Base-by-base conservation (phyloP, 2,888 invertebrate species). In the Cataglyphis albicans region DNA sequence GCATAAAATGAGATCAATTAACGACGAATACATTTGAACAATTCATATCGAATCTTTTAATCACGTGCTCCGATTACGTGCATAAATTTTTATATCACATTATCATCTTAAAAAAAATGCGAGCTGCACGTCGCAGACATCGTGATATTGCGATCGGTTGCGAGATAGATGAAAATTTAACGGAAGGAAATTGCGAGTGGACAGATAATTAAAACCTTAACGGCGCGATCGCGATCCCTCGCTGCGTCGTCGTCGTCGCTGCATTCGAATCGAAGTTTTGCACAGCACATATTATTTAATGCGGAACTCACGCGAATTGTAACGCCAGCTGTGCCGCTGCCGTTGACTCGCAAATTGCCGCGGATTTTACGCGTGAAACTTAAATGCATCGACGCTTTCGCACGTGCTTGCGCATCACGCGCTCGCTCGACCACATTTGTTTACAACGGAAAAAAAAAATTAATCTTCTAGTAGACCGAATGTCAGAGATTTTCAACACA, bases 281-380 rank as follows among this genome's bases (percentile, higher is more conserved):
- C 74, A 6, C 21, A n/a, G 70, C 64, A n/a, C 81, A 81, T 81
- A 85, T 88, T 87, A 89, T 88, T 88, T 89, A 89, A 89, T 84
- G 81, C 84, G 73, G 83, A 80, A 89, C 88, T 88, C 84, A 80
- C 64, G 55, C 78, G 80, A 89, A 89, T 88, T 89, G 89, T 89
- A 89, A 86, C 87, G 83, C 89, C 90, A 88, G 90, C 86, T 90
- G 89, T 90, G 89, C 74, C 82, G 86, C 85, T 67, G 59, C 21
- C 48, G 78, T 75, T 75, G 81, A 67, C 63, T 68, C 82, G n/a
- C 55, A 52, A 74, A 25, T 63, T 72, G 72, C 82, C 67, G 67
- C 38, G 81, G 81, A 89, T 89, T 87, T 89, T 86, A 83, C 80
- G 82, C 84, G 86, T 68, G 82, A 59, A 89, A 88, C 88, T 89